Evolutionary conservation across 2,888 invertebrate species (phyloP).

Genomic region (Volucella bombylans): DNA sequence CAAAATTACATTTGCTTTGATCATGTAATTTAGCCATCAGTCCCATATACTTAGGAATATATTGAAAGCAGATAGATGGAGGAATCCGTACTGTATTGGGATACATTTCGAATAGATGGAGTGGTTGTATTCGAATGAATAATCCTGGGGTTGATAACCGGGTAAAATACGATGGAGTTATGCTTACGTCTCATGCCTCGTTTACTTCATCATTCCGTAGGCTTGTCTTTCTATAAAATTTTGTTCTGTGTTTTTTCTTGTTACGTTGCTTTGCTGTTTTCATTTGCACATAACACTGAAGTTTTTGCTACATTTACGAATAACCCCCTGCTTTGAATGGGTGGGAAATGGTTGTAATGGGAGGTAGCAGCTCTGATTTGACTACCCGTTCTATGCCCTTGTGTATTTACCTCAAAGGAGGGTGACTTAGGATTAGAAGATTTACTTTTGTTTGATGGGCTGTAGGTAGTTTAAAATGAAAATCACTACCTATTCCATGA

Average conservation of each 20-base stretch:
- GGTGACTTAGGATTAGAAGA: conserved; percentile 66
- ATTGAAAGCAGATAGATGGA: conserved; percentile 48
- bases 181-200: conserved; percentile 39
- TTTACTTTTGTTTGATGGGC: conserved; percentile 66
- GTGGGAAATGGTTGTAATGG: not conserved
- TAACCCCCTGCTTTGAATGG: not conserved
- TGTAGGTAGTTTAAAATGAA: conserved; percentile 66
- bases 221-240: conserved; percentile 8
- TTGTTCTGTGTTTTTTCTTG: conserved; percentile 5
- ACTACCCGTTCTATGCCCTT: conserved; percentile 14
- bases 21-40: conserved; percentile 73
- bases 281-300: conserved; percentile 55
- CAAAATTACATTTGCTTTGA: conserved; percentile 71
- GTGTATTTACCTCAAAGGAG: conserved; percentile 34
- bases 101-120: conserved; percentile 48
- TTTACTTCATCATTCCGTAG: conserved; percentile 39
- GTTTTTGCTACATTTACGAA: conserved; percentile 1
- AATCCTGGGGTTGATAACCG: conserved; percentile 72
- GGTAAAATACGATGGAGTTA: conserved; percentile 62
- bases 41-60: conserved; percentile 33
- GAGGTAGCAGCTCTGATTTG: conserved; percentile 46
- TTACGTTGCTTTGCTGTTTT: conserved; percentile 7
- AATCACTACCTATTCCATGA: conserved; percentile 58
- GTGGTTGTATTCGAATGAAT: conserved; percentile 65
- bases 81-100: not conserved